phyloP scores from a whole-genome alignment of 2,888 invertebrate genomes.

The Scaptomyza cyrtandrae region DNA sequence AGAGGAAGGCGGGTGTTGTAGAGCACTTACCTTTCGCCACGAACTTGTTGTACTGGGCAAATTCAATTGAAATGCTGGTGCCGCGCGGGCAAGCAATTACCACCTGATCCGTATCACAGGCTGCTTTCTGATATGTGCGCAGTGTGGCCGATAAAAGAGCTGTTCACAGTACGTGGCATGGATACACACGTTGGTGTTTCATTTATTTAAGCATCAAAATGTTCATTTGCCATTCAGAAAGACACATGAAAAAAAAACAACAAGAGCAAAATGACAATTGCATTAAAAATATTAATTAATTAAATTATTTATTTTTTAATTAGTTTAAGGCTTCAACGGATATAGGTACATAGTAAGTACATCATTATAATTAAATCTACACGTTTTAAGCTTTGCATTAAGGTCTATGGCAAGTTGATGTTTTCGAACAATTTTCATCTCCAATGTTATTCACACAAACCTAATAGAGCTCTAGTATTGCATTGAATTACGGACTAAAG shows the following conservation, averaged over 20 bases:
- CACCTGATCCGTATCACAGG: slow-evolving; percentile 96
- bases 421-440: background rate
- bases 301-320: slow-evolving; percentile 16
- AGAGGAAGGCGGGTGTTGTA: background rate
- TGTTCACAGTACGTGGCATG: slow-evolving; percentile 80
- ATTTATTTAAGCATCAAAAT: slow-evolving; percentile 10
- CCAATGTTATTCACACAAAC: background rate
- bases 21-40: slow-evolving; percentile 82
- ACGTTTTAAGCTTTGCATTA: background rate
- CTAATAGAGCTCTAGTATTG: slow-evolving; percentile 12
- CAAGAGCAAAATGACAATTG: slow-evolving; percentile 5
- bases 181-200: slow-evolving; percentile 2
- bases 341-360: background rate
- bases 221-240: slow-evolving; percentile 14
- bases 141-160: slow-evolving; percentile 96
- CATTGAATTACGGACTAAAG: slow-evolving; percentile 47
- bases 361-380: slow-evolving; percentile 9
- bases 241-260: slow-evolving; percentile 6
- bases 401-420: background rate
- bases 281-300: slow-evolving; percentile 35
- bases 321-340: background rate
- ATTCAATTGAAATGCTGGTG: slow-evolving; percentile 95
- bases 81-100: slow-evolving; percentile 95
- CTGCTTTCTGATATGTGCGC: slow-evolving; percentile 94
- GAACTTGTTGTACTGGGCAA: slow-evolving; percentile 90